phyloP scores from a whole-genome alignment of 2,797 vertebrate genomes.

The Salarias fasciatus region DNA sequence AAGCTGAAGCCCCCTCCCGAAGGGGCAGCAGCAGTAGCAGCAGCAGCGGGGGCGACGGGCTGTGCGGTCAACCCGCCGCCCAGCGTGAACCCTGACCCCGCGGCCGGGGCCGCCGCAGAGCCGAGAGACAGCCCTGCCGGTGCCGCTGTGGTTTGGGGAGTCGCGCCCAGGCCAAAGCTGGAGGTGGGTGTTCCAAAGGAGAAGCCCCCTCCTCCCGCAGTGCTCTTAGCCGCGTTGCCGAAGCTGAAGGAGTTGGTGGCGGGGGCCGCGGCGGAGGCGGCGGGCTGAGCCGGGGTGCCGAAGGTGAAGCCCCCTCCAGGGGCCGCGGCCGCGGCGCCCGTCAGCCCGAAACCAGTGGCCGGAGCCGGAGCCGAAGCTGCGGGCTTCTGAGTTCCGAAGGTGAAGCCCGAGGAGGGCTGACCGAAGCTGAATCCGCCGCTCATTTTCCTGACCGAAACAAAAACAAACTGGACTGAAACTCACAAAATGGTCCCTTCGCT shows the following conservation, averaged over 20 bases:
- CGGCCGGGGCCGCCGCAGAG: slow-evolving; percentile 64
- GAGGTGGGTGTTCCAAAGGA: slow-evolving; percentile 78
- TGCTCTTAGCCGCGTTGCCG: slow-evolving; percentile 65
- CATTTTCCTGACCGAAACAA: slow-evolving; percentile 68
- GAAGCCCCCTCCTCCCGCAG: slow-evolving; percentile 70
- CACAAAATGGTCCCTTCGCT: slow-evolving; percentile 56
- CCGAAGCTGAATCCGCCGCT: slow-evolving; percentile 87
- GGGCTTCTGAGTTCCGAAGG: slow-evolving; percentile 83
- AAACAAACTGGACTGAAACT: neutral
- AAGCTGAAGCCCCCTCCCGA: slow-evolving; percentile 77
- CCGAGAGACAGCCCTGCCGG: slow-evolving; percentile 73
- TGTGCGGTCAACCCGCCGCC: slow-evolving; percentile 56
- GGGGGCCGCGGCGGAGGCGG: slow-evolving; percentile 29
- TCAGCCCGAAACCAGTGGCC: slow-evolving; percentile 53
- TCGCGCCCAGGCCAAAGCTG: slow-evolving; percentile 75
- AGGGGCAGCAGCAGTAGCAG: slow-evolving; percentile 53
- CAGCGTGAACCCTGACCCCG: slow-evolving; percentile 74
- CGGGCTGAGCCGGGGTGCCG: slow-evolving; percentile 38
- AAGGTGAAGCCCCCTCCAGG: slow-evolving; percentile 73
- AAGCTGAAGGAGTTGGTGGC: slow-evolving; percentile 60
- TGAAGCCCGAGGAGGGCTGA: slow-evolving; percentile 79
- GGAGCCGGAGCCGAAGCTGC: slow-evolving; percentile 59
- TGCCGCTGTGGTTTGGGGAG: slow-evolving; percentile 68
- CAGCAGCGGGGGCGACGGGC: slow-evolving; percentile 60
- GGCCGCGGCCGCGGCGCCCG: slow-evolving; percentile 52